A percentile compares a stretch with the other conserved stretches of the same genome.
phyloP scores from a whole-genome alignment of 2,797 vertebrate genomes.

The Petrocephalus schoutedeni region DNA sequence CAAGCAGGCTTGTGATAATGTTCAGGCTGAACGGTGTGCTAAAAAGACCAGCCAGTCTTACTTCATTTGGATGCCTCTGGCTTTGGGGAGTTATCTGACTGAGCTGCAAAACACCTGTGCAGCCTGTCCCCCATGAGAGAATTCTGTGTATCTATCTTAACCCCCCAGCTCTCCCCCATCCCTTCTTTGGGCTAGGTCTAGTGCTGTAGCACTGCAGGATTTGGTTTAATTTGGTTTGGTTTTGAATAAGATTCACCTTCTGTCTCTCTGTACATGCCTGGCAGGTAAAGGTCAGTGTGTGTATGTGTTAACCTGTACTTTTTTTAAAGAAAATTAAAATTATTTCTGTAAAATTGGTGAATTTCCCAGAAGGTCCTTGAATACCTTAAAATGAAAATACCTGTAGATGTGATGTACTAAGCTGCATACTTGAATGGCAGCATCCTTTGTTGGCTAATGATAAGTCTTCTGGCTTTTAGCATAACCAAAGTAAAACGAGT shows the following conservation, averaged over 20 bases:
- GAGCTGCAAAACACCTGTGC: background rate
- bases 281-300: background rate
- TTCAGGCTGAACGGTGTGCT: background rate
- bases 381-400: background rate
- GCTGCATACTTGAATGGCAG: background rate
- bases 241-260: background rate
- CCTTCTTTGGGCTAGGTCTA: background rate
- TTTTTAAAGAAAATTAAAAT: background rate
- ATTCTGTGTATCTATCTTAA: background rate
- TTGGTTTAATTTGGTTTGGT: constrained; percentile 2
- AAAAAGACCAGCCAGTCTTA: background rate
- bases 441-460: background rate
- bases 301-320: background rate
- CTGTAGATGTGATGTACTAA: background rate
- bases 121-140: background rate
- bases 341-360: background rate
- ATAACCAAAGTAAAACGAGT: background rate
- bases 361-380: background rate
- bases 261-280: background rate
- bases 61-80: background rate
- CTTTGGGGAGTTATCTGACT: constrained; percentile 6
- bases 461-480: background rate
- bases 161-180: background rate
- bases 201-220: background rate
- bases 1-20: background rate